phyloP scores from a whole-genome alignment of 1,140 invertebrate genomes.

The Diorhabda sublineata region DNA sequence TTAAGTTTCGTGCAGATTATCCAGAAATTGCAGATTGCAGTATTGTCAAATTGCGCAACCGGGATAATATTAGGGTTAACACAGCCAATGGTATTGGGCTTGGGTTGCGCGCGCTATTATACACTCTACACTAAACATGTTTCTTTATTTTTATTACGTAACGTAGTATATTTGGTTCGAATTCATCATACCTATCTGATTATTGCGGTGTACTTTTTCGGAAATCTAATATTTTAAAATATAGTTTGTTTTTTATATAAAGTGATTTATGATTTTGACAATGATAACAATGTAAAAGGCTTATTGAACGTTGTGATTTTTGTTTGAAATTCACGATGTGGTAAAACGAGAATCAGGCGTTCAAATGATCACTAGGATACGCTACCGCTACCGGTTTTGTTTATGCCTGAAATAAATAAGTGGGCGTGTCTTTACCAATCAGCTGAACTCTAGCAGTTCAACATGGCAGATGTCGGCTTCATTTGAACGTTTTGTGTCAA shows the following conservation, averaged over 20 bases:
- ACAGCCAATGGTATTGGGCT: conserved; percentile 29
- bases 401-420: conserved; percentile 41
- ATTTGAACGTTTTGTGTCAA: conserved; percentile 26
- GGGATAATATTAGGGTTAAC: conserved; percentile 18
- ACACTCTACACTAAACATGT: neutral
- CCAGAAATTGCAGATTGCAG: conserved; percentile 23
- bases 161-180: neutral
- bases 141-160: conserved; percentile 18
- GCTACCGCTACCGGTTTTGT: conserved; percentile 37
- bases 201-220: too few species aligned
- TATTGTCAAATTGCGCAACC: conserved; percentile 33
- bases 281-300: too few species aligned
- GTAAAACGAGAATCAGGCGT: too few species aligned
- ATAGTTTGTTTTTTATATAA: too few species aligned
- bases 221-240: too few species aligned
- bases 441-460: conserved; percentile 36
- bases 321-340: too few species aligned
- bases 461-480: conserved; percentile 25
- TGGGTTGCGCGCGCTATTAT: conserved; percentile 27
- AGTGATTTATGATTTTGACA: too few species aligned
- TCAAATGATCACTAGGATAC: too few species aligned
- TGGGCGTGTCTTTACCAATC: conserved; percentile 41
- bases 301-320: too few species aligned
- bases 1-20: neutral
- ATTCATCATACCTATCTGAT: too few species aligned